A percentile compares a stretch with the other conserved stretches of the same genome.
Conservation (phyloP, 2,113 vertebrate species). For the Panthera uncia region DNA sequence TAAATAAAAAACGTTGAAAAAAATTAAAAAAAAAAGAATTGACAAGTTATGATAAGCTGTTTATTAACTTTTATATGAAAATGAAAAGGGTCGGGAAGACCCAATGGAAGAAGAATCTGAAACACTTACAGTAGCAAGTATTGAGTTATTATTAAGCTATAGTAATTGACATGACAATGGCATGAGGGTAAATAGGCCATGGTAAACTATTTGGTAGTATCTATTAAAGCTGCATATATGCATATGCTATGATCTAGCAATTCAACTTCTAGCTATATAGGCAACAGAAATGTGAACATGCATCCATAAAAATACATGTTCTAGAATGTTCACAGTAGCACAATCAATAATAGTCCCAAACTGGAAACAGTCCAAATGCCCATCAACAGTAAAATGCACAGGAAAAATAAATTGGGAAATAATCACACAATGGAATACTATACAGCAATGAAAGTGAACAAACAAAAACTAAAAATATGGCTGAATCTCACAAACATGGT, state of each 20-base stretch:
- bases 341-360: neutral
- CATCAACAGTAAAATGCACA: slow-evolving; percentile 15
- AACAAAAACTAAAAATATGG: neutral
- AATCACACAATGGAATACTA: neutral
- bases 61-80: slow-evolving; percentile 7
- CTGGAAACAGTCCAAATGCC: slow-evolving; percentile 16
- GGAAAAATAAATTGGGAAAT: neutral
- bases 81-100: neutral
- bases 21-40: neutral
- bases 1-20: too few relatives aligned
- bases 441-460: slow-evolving; percentile 13
- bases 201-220: neutral
- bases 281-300: slow-evolving; percentile 28
- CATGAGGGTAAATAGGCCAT: neutral
- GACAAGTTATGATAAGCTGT: neutral
- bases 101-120: slow-evolving; percentile 20
- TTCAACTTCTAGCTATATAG: neutral
- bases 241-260: neutral
- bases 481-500: neutral
- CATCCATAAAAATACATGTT: neutral
- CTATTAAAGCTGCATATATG: neutral
- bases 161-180: neutral
- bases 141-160: slow-evolving; percentile 20
- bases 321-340: neutral
- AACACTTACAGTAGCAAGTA: neutral